phyloP scores from a whole-genome alignment of 53 echinoderm and acorn worm genomes.

The Antedon mediterranea region DNA sequence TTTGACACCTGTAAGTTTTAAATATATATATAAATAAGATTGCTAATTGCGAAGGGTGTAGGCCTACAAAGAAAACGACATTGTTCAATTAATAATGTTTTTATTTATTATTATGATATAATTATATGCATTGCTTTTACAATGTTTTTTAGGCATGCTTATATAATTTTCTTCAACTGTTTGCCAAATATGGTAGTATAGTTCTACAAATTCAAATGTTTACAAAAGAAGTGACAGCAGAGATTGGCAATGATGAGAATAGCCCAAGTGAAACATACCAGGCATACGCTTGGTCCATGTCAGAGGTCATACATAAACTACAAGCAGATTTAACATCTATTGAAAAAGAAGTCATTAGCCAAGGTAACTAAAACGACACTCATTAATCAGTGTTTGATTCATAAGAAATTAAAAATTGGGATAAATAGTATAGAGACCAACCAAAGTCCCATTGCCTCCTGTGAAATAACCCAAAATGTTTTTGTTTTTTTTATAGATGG shows the following conservation, averaged over 20 bases:
- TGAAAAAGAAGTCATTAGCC: slow-evolving; percentile 45
- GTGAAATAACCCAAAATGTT: too few relatives aligned
- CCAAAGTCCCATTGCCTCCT: too few relatives aligned
- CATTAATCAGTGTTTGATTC: too few relatives aligned
- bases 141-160: not conserved
- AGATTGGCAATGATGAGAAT: not conserved
- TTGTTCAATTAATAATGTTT: too few relatives aligned
- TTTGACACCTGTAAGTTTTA: slow-evolving; percentile 52
- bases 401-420: too few relatives aligned
- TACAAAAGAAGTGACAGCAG: not conserved
- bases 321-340: slow-evolving; percentile 18
- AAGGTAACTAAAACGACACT: slow-evolving; percentile 39
- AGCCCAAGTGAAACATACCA: slow-evolving; percentile 45
- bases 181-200: not conserved
- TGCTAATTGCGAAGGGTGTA: not conserved
- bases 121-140: too few relatives aligned
- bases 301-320: slow-evolving; percentile 41
- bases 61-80: not conserved
- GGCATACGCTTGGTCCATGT: slow-evolving; percentile 57
- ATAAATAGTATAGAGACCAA: too few relatives aligned
- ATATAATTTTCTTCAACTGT: not conserved
- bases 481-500: slow-evolving; percentile 15
- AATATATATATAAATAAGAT: not conserved
- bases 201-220: not conserved
- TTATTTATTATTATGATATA: too few relatives aligned